A percentile compares a stretch with the other conserved stretches of the same genome.
These are phyloP conservation scores for Benthosema pterotum DNA, from an alignment of 2,797 vertebrate species.

Conservation along the genomic window DNA sequence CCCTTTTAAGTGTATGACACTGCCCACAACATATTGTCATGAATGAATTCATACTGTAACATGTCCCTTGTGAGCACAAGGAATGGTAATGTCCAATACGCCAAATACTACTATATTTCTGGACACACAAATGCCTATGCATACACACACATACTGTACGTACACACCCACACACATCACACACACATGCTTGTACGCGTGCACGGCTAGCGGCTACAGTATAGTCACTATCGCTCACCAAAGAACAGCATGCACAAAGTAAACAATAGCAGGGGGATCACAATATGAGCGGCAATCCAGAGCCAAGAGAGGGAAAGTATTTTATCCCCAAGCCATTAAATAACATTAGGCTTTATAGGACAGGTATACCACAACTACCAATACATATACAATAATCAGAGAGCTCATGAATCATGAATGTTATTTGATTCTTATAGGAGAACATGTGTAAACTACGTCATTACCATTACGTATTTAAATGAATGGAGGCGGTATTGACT, in stretches of 20 bases:
- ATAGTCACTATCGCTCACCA: not conserved
- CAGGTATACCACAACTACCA: slow-evolving; percentile 3
- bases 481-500: slow-evolving; percentile 6
- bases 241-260: not conserved
- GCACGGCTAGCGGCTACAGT: no score
- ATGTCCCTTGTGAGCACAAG: no score
- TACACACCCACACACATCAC: not conserved
- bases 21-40: no score
- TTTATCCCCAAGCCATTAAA: slow-evolving; percentile 27
- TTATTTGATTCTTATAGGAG: slow-evolving; percentile 8
- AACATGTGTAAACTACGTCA: slow-evolving; percentile 10
- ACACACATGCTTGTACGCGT: no score
- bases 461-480: slow-evolving; percentile 29
- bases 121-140: slow-evolving; percentile 22
- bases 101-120: no score
- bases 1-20: no score
- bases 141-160: not conserved
- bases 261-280: slow-evolving; percentile 1
- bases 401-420: slow-evolving; percentile 10
- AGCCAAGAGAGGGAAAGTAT: slow-evolving; percentile 12
- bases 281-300: not conserved
- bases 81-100: no score
- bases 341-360: slow-evolving; percentile 15
- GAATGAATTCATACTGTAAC: no score
- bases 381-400: slow-evolving; percentile 16